Evolutionary conservation across 2,113 vertebrate genomes (phyloP).

Genomic region (Platichthys stellatus): DNA sequence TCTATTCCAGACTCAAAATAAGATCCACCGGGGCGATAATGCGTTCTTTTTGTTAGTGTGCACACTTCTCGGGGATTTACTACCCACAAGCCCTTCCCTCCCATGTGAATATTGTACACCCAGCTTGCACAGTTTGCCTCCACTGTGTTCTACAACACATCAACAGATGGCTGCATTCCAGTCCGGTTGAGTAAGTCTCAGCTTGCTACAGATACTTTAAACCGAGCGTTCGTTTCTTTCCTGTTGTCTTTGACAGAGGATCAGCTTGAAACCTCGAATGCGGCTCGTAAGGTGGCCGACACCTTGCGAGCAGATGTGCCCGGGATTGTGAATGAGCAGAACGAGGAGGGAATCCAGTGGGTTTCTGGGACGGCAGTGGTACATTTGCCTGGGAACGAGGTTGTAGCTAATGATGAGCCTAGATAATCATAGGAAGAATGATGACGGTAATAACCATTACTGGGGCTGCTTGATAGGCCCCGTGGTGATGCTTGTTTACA

Average conservation of each 20-base stretch:
- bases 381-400: slow-evolving; percentile 40
- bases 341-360: not conserved
- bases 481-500: slow-evolving; percentile 76
- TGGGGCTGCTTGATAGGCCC: slow-evolving; percentile 61
- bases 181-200: slow-evolving; percentile 25
- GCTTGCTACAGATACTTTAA: slow-evolving; percentile 39
- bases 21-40: not conserved
- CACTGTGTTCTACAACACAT: slow-evolving; percentile 32
- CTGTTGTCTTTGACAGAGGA: slow-evolving; percentile 33
- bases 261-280: slow-evolving; percentile 35
- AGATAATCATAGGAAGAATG: slow-evolving; percentile 71
- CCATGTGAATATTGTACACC: slow-evolving; percentile 32
- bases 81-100: slow-evolving; percentile 42
- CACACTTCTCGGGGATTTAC: slow-evolving; percentile 37
- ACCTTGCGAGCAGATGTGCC: slow-evolving; percentile 60
- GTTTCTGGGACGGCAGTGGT: slow-evolving; percentile 12
- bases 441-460: slow-evolving; percentile 77
- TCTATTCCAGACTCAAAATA: slow-evolving; percentile 14
- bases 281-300: slow-evolving; percentile 3
- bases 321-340: slow-evolving; percentile 24
- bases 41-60: slow-evolving; percentile 11
- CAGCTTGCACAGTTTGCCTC: slow-evolving; percentile 27
- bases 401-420: slow-evolving; percentile 44
- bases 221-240: not conserved
- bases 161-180: slow-evolving; percentile 51